These are phyloP conservation scores for Noctua pronuba DNA, from an alignment of 2,888 invertebrate genomes.

Conservation along the genomic window DNA sequence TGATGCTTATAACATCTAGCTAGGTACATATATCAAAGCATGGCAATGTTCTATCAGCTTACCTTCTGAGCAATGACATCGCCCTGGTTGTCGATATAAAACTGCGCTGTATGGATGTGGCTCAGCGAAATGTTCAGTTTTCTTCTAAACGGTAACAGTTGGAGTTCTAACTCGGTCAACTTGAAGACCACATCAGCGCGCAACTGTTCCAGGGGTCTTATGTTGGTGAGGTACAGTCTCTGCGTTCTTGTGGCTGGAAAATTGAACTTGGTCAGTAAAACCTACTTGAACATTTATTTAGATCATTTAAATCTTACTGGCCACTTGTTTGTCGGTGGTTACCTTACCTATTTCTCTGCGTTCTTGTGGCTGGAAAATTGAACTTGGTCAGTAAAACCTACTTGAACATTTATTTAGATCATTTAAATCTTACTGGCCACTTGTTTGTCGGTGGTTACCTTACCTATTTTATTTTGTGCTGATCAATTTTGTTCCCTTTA, in stretches of 20 bases:
- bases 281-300: background rate
- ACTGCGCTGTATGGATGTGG: constrained; percentile 94
- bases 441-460: background rate
- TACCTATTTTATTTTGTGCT: background rate
- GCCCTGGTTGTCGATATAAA: constrained; percentile 93
- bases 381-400: background rate
- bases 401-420: background rate
- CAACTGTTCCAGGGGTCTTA: constrained; percentile 93
- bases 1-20: background rate
- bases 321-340: background rate
- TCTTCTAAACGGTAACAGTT: constrained; percentile 93
- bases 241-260: constrained; percentile 91
- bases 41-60: constrained; percentile 54
- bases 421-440: background rate
- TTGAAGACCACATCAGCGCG: constrained; percentile 94
- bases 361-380: constrained; percentile 87
- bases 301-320: background rate
- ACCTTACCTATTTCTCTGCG: constrained; percentile 90
- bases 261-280: background rate
- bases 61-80: constrained; percentile 93
- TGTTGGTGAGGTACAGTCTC: constrained; percentile 91
- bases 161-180: constrained; percentile 93
- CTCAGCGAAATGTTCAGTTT: constrained; percentile 93
- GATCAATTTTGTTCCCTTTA: background rate
- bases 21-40: background rate